phyloP scores from a whole-genome alignment of 2,888 invertebrate genomes.

The Tubulanus polymorphus region DNA sequence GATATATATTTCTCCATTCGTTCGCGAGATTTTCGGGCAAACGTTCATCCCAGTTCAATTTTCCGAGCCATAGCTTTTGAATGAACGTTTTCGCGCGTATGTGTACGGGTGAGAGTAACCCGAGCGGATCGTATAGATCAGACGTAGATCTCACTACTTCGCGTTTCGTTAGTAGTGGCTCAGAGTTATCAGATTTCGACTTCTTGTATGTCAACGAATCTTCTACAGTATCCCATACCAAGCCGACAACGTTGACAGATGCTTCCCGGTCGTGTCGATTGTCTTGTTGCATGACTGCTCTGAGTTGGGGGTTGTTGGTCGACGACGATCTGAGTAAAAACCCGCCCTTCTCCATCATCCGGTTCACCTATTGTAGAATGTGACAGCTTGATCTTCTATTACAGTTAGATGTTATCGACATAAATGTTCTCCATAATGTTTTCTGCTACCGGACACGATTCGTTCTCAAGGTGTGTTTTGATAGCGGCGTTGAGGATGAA shows the following conservation, averaged over 20 bases:
- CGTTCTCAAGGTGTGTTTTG: conserved; percentile 12
- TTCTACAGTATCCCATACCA: conserved; percentile 6
- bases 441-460: background rate
- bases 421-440: conserved; percentile 10
- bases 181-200: background rate
- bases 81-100: too few relatives aligned
- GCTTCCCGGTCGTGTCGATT: background rate
- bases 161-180: conserved; percentile 3
- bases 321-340: conserved; percentile 16
- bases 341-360: conserved; percentile 9
- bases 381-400: conserved; percentile 1
- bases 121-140: conserved; percentile 7
- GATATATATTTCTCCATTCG: too few relatives aligned
- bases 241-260: conserved; percentile 7
- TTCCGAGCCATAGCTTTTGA: too few relatives aligned
- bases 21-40: too few relatives aligned
- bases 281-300: background rate
- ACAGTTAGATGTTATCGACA: conserved; percentile 15
- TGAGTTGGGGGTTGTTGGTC: conserved; percentile 4
- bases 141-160: conserved; percentile 7
- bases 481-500: conserved; percentile 15
- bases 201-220: conserved; percentile 6
- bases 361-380: conserved; percentile 8
- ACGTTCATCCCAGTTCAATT: too few relatives aligned
- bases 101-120: too few relatives aligned